Percentiles rank a stretch among this genome's conserved stretches.
Conservation (phyloP, 2,888 invertebrate genomes). For the Orthosia gracilis region DNA sequence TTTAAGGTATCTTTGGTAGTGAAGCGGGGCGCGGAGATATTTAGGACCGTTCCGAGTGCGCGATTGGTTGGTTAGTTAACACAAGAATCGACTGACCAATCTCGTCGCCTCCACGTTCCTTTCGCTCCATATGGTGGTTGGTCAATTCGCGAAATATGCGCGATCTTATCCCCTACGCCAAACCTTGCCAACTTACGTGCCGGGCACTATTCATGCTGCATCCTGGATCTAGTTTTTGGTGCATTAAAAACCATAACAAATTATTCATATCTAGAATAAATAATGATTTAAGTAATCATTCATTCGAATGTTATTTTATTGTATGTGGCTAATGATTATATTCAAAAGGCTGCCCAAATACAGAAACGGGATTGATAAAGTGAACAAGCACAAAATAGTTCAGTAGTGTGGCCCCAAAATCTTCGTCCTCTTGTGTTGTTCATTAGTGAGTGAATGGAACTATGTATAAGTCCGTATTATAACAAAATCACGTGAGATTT, state of each 20-base stretch:
- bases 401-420: conserved; percentile 51
- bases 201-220: too few species aligned
- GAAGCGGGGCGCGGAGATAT: too few species aligned
- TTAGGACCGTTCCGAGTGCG: too few species aligned
- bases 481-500: conserved; percentile 52
- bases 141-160: too few species aligned
- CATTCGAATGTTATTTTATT: not conserved
- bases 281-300: not conserved
- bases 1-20: too few species aligned
- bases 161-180: too few species aligned
- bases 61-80: too few species aligned
- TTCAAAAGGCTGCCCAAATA: conserved; percentile 6
- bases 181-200: too few species aligned
- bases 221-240: too few species aligned
- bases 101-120: too few species aligned
- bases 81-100: too few species aligned
- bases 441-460: conserved; percentile 35
- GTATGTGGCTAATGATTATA: conserved; percentile 11
- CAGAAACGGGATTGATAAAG: conserved; percentile 20
- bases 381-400: conserved; percentile 20
- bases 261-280: not conserved
- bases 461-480: conserved; percentile 45
- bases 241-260: not conserved
- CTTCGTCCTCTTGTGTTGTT: conserved; percentile 47
- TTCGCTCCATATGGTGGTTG: too few species aligned